Conservation (phyloP, 2,113 vertebrate genomes). For the Nannobrachium achirus region DNA sequence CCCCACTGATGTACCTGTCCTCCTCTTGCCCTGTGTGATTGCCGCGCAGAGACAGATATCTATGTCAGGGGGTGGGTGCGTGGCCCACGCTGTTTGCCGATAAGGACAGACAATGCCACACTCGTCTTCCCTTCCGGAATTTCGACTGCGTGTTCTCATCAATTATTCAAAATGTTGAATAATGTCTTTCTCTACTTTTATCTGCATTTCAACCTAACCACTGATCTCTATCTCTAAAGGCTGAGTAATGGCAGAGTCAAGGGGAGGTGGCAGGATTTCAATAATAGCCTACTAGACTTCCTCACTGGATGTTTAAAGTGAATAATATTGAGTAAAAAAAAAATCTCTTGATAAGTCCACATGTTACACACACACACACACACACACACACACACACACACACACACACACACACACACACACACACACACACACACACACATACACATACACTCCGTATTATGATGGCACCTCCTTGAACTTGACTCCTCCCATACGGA, state of each 20-base stretch:
- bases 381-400: no score
- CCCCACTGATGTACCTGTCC: slow-evolving; percentile 59
- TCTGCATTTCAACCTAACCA: slow-evolving; percentile 34
- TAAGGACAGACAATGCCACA: slow-evolving; percentile 15
- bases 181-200: slow-evolving; percentile 47
- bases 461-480: no score
- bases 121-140: slow-evolving; percentile 36
- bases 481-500: no score
- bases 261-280: slow-evolving; percentile 47
- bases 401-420: no score
- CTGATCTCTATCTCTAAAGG: slow-evolving; percentile 58
- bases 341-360: slow-evolving; percentile 15
- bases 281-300: slow-evolving; percentile 20
- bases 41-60: slow-evolving; percentile 23
- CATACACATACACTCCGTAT: no score
- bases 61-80: not conserved
- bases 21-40: slow-evolving; percentile 40
- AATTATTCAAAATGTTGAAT: slow-evolving; percentile 62
- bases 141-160: slow-evolving; percentile 37
- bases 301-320: slow-evolving; percentile 28
- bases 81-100: slow-evolving; percentile 10
- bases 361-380: not conserved
- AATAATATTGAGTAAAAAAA: slow-evolving; percentile 7
- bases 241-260: slow-evolving; percentile 55
- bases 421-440: no score